Base-by-base conservation (phyloP, 1,140 invertebrate species). In the Dendrolimus punctatus region DNA sequence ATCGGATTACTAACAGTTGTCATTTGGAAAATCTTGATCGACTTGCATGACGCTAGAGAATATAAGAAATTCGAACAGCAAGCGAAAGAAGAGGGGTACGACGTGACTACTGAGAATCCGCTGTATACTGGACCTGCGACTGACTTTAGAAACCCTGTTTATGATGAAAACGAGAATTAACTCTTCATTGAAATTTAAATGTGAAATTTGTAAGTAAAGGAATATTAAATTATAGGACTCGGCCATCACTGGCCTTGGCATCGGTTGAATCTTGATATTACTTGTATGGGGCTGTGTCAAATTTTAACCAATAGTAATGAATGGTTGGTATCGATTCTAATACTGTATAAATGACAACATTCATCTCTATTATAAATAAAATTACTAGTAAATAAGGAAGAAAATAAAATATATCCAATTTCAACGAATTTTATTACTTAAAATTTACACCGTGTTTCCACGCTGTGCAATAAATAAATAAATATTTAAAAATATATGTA, bases 1-100 rank as follows among this genome's bases (percentile, higher is more conserved):
- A 70, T 81, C 8, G 80, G 80, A 1, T 45, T 84, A 6, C 8
- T 80, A 36, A 76, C 77, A 23, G 50, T 80, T 2, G 50, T 84
- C 7, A 54, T 64, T 2, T 84, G 80, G 80, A 84, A 84, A 47
- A 49, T 73, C 6, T 46, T 80, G 5, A 62, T 76, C 5, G 76
- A 82, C 37, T 39, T 64, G 40, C 62, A 76, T 43, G 80, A 84
- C 40, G 57, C 68, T 40, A 68, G 58, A 39, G 77, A 82, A 49
- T 84, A 77, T 46, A 36, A 64, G 4, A 81, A 74, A 39, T 80
- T 82, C 6, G 46, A 38, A 4, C 46, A 64, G 4, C 60, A 71
- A n/a, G 62, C 80, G 0, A 36, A 49, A n/a, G 58, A 58, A 4
- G 60, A 55, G 1, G 78, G 75, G 6, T 76, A 60, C 40, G 64